Conservation (phyloP, 1,140 invertebrate genomes). For the Aphaenogaster ashmeadi region DNA sequence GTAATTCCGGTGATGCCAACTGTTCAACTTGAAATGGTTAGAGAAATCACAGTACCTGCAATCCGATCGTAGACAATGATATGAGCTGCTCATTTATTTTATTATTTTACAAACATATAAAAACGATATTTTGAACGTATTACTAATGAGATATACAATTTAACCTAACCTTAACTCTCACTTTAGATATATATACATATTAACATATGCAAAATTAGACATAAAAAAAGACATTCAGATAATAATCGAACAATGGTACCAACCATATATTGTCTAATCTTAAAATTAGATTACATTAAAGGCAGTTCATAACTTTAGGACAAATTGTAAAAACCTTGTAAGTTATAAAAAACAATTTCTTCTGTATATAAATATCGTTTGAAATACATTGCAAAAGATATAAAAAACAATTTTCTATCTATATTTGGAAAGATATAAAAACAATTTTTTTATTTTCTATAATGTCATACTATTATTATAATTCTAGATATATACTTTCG, state of each 20-base stretch:
- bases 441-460: neutral
- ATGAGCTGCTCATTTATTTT: neutral
- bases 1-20: conserved; percentile 45
- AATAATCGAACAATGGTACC: no score
- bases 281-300: conserved; percentile 11
- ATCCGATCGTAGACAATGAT: neutral
- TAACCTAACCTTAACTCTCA: neutral
- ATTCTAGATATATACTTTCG: neutral
- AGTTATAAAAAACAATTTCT: neutral
- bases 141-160: neutral
- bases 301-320: neutral
- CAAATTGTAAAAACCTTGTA: neutral
- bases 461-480: neutral
- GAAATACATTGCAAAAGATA: neutral
- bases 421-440: conserved; percentile 7
- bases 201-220: no score
- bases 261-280: neutral
- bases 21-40: neutral
- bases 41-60: neutral
- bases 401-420: neutral
- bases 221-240: no score
- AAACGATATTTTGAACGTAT: neutral
- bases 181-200: neutral
- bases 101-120: conserved; percentile 18
- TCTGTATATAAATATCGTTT: neutral